Evolutionary conservation across 2,888 invertebrate species (phyloP).

Genomic region (Diogma glabrata): DNA sequence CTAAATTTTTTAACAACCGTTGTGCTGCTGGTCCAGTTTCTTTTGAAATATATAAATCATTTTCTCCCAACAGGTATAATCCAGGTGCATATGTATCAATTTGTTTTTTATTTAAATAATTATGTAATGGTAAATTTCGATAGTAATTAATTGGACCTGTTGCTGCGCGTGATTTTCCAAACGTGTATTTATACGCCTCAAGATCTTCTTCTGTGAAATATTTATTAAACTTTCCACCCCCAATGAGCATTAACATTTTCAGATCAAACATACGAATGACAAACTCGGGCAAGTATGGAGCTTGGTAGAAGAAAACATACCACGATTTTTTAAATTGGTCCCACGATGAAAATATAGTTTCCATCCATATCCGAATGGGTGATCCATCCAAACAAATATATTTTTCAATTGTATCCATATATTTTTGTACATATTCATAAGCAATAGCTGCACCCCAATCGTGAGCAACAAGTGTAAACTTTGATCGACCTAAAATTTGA

Average conservation of each 20-base stretch:
- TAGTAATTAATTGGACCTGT: slow-evolving; percentile 47
- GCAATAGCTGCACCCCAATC: slow-evolving; percentile 57
- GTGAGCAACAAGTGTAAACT: slow-evolving; percentile 47
- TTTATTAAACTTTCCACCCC: slow-evolving; percentile 24
- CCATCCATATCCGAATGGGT: slow-evolving; percentile 37
- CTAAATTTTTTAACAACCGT: slow-evolving; percentile 35
- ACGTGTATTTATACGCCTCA: slow-evolving; percentile 48
- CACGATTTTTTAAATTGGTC: slow-evolving; percentile 39
- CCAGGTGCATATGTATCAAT: slow-evolving; percentile 40
- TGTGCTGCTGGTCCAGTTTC: slow-evolving; percentile 20
- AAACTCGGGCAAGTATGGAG: slow-evolving; percentile 44
- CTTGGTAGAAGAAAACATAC: slow-evolving; percentile 47
- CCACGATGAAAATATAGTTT: slow-evolving; percentile 33
- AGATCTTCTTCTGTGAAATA: slow-evolving; percentile 38
- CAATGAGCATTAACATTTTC: slow-evolving; percentile 31
- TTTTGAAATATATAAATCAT: slow-evolving; percentile 35
- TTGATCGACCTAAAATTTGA: slow-evolving; percentile 17
- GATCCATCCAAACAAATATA: slow-evolving; percentile 45
- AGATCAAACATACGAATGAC: slow-evolving; percentile 37
- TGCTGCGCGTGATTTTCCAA: slow-evolving; percentile 42
- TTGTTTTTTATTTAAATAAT: no score
- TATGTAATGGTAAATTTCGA: slow-evolving; percentile 38
- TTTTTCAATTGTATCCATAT: slow-evolving; percentile 44
- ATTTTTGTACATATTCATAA: slow-evolving; percentile 40
- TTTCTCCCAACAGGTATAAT: slow-evolving; percentile 36